phyloP scores from a whole-genome alignment of 2,113 vertebrate genomes.

The Emydocephalus ijimae region DNA sequence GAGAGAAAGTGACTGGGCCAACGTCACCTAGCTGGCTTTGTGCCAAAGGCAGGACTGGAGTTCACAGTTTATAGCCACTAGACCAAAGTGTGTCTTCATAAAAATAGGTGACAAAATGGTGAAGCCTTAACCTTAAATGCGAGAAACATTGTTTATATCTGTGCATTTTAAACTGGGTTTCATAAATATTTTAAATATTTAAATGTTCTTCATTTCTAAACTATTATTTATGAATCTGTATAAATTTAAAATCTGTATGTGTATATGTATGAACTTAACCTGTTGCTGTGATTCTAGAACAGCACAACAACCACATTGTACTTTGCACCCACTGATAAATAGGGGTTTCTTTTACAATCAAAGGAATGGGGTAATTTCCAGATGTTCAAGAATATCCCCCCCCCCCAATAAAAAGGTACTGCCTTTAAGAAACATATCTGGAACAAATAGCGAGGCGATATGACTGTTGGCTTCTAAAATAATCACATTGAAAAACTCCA shows the following conservation, averaged over 20 bases:
- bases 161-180: background rate
- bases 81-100: background rate
- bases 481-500: background rate
- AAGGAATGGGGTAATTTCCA: too few relatives aligned
- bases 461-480: background rate
- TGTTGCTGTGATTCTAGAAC: background rate
- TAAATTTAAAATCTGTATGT: background rate
- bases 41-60: background rate
- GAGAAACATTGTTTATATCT: background rate
- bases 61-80: background rate
- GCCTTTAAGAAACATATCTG: background rate
- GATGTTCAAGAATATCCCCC: background rate
- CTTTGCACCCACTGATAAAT: background rate
- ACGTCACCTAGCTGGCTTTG: background rate
- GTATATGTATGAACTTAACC: background rate
- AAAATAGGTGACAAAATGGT: background rate
- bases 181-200: background rate
- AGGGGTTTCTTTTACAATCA: background rate
- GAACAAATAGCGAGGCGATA: background rate
- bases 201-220: background rate
- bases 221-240: background rate
- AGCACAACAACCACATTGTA: background rate
- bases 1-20: background rate
- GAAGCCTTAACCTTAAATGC: too few relatives aligned
- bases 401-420: background rate